These are phyloP conservation scores for Drosophila fungiperda DNA, from an alignment of 2,888 invertebrate species.

Conservation along the genomic window DNA sequence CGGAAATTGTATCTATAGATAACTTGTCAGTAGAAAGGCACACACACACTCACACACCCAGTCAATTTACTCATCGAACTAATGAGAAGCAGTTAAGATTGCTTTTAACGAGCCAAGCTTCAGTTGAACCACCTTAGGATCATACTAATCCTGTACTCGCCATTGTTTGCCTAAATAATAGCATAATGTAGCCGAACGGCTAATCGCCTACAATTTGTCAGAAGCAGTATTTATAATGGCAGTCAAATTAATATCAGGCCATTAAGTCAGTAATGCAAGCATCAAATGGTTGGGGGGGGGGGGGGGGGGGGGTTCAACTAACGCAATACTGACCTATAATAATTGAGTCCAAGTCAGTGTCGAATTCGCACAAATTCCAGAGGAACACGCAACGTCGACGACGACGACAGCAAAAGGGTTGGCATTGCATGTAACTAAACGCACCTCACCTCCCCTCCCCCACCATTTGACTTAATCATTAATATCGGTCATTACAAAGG, in stretches of 20 bases:
- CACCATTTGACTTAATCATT: conserved; percentile 22
- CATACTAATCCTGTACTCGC: conserved; percentile 18
- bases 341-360: conserved; percentile 21
- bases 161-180: conserved; percentile 55
- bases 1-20: conserved; percentile 24
- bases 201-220: conserved; percentile 73
- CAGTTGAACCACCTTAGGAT: conserved; percentile 43
- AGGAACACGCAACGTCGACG: conserved; percentile 48
- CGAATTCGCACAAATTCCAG: conserved; percentile 31
- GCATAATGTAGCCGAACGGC: conserved; percentile 30
- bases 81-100: conserved; percentile 42
- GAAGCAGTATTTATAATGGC: conserved; percentile 24
- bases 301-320: conserved; percentile 6
- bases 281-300: neutral
- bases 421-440: conserved; percentile 48
- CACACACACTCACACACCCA: neutral
- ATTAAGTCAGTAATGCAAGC: conserved; percentile 58
- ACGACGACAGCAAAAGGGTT: conserved; percentile 62
- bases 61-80: conserved; percentile 42
- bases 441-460: neutral
- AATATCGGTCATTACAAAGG: conserved; percentile 72
- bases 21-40: neutral
- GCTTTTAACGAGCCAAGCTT: conserved; percentile 42
- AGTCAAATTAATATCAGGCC: conserved; percentile 76
- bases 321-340: conserved; percentile 66